Conservation (phyloP, 2,888 invertebrate genomes). For the Philereme transversata region DNA sequence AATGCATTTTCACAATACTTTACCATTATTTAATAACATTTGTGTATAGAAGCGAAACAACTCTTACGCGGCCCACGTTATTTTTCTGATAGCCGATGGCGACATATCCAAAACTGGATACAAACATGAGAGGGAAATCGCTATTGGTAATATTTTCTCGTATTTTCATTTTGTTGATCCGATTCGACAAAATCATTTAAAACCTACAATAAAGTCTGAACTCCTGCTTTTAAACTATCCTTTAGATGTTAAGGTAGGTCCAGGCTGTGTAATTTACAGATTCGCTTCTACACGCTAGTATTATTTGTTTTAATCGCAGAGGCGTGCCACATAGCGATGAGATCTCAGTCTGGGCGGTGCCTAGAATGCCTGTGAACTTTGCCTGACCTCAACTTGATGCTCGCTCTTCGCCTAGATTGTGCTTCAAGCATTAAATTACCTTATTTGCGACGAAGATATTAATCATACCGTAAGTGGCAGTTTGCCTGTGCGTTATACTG, state of each 20-base stretch:
- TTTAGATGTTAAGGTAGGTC: too few relatives aligned
- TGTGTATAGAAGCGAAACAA: conserved; percentile 11
- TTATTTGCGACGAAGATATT: conserved; percentile 39
- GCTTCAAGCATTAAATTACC: conserved; percentile 42
- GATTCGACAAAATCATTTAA: too few relatives aligned
- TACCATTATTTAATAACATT: conserved; percentile 11
- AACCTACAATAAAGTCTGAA: neutral
- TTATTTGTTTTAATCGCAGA: neutral
- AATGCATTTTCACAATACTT: conserved; percentile 43
- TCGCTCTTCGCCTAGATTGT: conserved; percentile 43
- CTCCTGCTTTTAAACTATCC: too few relatives aligned
- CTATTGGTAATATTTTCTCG: too few relatives aligned
- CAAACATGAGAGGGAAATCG: too few relatives aligned
- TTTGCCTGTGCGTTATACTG: conserved; percentile 6
- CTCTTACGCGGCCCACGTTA: neutral
- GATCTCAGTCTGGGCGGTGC: conserved; percentile 41
- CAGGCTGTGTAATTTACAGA: neutral
- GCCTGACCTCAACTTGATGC: conserved; percentile 55
- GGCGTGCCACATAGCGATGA: conserved; percentile 49
- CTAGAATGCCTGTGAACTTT: conserved; percentile 60
- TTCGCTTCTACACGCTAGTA: neutral
- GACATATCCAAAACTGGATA: too few relatives aligned
- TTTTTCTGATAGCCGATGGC: too few relatives aligned
- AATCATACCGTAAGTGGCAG: conserved; percentile 23
- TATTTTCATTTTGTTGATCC: too few relatives aligned